Evolutionary conservation across 2,113 vertebrate species (phyloP), one percentile per base, ranked within the genome.

Genomic region (Crypturellus undulatus): DNA sequence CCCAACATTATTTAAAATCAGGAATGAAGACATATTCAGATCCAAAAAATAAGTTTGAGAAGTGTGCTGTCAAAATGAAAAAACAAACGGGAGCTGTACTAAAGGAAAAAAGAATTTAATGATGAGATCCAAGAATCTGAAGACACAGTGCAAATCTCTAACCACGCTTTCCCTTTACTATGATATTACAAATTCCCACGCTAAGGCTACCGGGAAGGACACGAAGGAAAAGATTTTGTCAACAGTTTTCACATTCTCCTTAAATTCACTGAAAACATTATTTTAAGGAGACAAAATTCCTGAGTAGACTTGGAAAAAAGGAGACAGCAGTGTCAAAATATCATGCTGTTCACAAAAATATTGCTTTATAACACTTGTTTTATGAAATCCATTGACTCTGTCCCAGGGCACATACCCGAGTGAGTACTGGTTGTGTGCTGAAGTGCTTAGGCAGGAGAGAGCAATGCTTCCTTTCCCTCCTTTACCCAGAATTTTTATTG

Each of bases 331-430:
- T 8, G 45, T 21, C 51, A 70, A 60, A 71, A 80, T 47, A 10
- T 7, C 34, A n/a, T 0, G 1, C 28, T 56, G 25, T 64, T 75
- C 28, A n/a, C 0, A 5, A n/a, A 69, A 60, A 42, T 11, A 6
- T 16, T 69, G n/a, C 43, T 30, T 65, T 84, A 80, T 63, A 70
- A 25, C 63, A 65, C 38, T 60, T 60, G 11, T 18, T 42, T 65
- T 32, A 32, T 64, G 56, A 34, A 70, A 30, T 15, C 6, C 51
- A 14, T 52, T 30, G 9, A 58, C 25, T 49, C 25, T 77, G 36
- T 65, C 67, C 30, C 19, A 19, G 42, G 13, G 12, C 18, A 13
- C 26, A 28, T 69, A 83, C 68, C 68, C 30, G 54, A 56, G 28
- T 30, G 54, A 56, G 54, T 30, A 17, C 28, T 56, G 28, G 28